Conservation (phyloP, 2,888 invertebrate species). For the Anticlea derivata region DNA sequence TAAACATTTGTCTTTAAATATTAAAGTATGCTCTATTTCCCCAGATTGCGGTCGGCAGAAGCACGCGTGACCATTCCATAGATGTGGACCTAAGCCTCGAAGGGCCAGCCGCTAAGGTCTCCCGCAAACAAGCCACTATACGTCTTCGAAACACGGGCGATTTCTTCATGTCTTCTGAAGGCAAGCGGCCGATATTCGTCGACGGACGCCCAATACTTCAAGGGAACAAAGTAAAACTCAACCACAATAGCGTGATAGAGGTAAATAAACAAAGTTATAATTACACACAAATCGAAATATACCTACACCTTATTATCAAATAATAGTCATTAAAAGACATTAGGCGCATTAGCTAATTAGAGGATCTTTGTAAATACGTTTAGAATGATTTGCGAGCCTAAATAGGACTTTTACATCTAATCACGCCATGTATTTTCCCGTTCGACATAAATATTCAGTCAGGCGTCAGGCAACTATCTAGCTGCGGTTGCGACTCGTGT, state of each 20-base stretch:
- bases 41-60: conserved; percentile 95
- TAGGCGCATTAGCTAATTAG: too few relatives aligned
- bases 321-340: too few relatives aligned
- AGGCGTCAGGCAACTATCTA: conserved; percentile 5
- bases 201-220: conserved; percentile 95
- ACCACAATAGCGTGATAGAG: conserved; percentile 97
- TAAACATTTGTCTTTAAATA: conserved; percentile 12
- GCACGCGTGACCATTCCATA: conserved; percentile 93
- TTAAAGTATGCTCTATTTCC: conserved; percentile 27
- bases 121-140: conserved; percentile 96
- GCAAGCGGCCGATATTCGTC: conserved; percentile 96
- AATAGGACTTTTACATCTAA: too few relatives aligned
- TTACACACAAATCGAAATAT: too few relatives aligned
- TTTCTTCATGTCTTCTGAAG: conserved; percentile 97
- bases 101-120: conserved; percentile 97
- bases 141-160: conserved; percentile 95
- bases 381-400: too few relatives aligned
- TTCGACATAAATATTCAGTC: conserved; percentile 11
- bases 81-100: conserved; percentile 97
- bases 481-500: not conserved
- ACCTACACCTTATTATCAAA: too few relatives aligned
- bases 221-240: conserved; percentile 94
- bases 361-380: too few relatives aligned
- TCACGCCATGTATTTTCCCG: not conserved
- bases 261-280: conserved; percentile 65